phyloP scores from a whole-genome alignment of 1,140 invertebrate genomes.

The Acarapis woodi region DNA sequence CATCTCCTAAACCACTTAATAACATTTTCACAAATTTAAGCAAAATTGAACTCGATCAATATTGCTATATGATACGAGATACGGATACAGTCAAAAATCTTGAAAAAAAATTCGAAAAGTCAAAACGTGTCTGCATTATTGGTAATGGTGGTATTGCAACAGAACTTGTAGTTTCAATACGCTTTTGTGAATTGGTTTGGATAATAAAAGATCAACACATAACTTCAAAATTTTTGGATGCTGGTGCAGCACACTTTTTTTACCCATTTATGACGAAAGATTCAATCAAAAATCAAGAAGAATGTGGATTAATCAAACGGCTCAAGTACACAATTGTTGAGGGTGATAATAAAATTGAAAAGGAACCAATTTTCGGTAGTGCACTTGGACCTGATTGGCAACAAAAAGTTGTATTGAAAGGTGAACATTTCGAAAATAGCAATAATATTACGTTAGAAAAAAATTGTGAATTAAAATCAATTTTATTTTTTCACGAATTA shows the following conservation, averaged over 20 bases:
- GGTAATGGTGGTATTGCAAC: conserved; percentile 96
- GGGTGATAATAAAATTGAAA: background rate
- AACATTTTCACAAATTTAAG: conserved; percentile 6
- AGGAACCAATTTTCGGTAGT: conserved; percentile 26
- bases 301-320: conserved; percentile 17
- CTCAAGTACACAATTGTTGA: conserved; percentile 18
- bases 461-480: conserved; percentile 30
- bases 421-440: conserved; percentile 16
- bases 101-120: conserved; percentile 30
- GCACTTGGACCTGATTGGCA: conserved; percentile 90
- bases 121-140: conserved; percentile 43
- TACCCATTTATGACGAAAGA: conserved; percentile 19
- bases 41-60: conserved; percentile 16
- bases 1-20: conserved; percentile 23
- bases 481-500: too few relatives aligned
- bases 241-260: conserved; percentile 82
- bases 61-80: conserved; percentile 46
- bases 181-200: conserved; percentile 62
- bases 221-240: conserved; percentile 70
- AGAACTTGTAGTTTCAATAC: conserved; percentile 64
- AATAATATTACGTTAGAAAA: conserved; percentile 28
- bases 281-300: background rate
- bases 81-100: conserved; percentile 68
- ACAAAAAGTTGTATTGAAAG: conserved; percentile 30
- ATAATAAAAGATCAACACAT: conserved; percentile 73